Percentiles rank a stretch among this genome's conserved stretches.
These are phyloP conservation scores for Aphelenchoides avenae DNA, from an alignment of 1,140 invertebrate genomes.

Conservation along the genomic window DNA sequence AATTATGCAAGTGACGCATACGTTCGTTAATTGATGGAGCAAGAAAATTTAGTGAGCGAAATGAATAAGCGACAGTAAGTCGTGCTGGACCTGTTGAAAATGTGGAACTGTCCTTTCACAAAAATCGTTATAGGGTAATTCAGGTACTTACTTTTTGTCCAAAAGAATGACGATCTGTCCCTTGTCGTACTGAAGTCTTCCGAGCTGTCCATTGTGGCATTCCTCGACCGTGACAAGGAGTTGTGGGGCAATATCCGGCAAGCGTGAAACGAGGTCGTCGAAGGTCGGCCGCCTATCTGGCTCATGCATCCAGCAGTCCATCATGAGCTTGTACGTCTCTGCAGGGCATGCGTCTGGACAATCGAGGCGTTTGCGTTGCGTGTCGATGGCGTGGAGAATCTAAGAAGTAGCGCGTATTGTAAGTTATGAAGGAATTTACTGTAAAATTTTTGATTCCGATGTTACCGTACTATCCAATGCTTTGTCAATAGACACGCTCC, in stretches of 20 bases:
- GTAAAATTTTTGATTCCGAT: no score
- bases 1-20: no score
- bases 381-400: conserved; percentile 90
- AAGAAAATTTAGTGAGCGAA: no score
- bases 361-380: conserved; percentile 74
- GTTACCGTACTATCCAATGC: no score
- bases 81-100: no score
- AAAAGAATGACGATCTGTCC: conserved; percentile 88
- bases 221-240: conserved; percentile 76
- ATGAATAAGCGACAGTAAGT: no score
- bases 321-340: conserved; percentile 86
- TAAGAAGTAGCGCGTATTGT: no score
- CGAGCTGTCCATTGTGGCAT: conserved; percentile 55
- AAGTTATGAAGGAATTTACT: no score
- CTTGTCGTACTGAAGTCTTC: conserved; percentile 75
- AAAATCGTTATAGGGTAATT: not conserved
- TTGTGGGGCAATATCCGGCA: conserved; percentile 78
- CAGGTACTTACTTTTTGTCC: conserved; percentile 71
- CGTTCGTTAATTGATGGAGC: no score
- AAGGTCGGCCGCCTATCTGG: conserved; percentile 83
- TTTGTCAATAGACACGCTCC: no score
- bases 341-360: conserved; percentile 88
- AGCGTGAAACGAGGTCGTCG: conserved; percentile 71
- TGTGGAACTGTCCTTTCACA: no score
- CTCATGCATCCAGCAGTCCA: conserved; percentile 90